A percentile compares a stretch with the other conserved stretches of the same genome.
Conservation (phyloP, 2,888 invertebrate species). For the Tethea ocularis region DNA sequence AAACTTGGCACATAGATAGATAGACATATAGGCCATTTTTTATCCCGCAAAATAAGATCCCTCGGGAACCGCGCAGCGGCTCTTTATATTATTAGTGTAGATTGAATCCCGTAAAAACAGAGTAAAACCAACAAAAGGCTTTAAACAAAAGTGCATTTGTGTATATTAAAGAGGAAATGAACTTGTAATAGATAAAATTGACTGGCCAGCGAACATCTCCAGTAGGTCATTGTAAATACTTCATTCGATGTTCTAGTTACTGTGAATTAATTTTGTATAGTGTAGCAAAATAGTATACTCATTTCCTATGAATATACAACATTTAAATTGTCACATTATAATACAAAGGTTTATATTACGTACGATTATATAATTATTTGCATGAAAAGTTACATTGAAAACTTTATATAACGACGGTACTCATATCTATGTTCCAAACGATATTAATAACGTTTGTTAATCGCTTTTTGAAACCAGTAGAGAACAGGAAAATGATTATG, state of each 20-base stretch:
- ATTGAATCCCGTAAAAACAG: no score
- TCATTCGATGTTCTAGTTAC: neutral
- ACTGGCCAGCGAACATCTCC: neutral
- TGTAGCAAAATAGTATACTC: neutral
- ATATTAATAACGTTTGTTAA: neutral
- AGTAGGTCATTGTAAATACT: neutral
- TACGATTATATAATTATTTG: neutral
- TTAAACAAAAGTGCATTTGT: neutral
- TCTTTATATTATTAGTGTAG: no score
- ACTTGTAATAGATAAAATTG: neutral
- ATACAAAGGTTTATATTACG: conserved; percentile 6
- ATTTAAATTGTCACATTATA: neutral
- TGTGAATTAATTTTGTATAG: neutral
- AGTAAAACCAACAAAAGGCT: no score
- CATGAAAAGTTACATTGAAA: neutral
- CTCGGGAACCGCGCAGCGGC: no score
- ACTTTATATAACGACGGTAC: neutral
- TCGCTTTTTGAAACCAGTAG: neutral
- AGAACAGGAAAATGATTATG: neutral
- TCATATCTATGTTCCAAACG: neutral
- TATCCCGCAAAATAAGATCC: no score
- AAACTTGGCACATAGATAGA: no score
- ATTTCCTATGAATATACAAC: conserved; percentile 4
- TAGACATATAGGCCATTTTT: no score
- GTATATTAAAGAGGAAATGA: neutral